These are phyloP conservation scores for Tachysurus vachellii DNA, from an alignment of 2,113 vertebrate genomes.

Conservation along the genomic window DNA sequence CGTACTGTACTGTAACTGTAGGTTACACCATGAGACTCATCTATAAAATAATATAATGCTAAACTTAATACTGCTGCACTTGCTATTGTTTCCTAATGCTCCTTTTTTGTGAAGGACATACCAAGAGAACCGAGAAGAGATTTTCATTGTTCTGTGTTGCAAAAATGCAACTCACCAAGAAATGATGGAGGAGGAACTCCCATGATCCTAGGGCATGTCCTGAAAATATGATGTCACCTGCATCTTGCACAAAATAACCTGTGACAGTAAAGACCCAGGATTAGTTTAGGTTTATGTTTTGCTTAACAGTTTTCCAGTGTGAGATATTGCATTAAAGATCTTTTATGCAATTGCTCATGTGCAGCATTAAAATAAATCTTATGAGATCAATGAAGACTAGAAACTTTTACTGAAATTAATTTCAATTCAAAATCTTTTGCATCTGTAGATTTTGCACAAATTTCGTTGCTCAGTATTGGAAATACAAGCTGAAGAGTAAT, in stretches of 20 bases:
- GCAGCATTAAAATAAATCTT: not conserved
- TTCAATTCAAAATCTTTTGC: not conserved
- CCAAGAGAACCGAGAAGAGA: not conserved
- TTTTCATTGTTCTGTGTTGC: conserved; percentile 11
- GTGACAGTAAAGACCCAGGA: conserved; percentile 5
- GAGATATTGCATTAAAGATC: too few relatives aligned
- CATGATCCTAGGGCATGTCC: conserved; percentile 54
- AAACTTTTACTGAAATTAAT: not conserved
- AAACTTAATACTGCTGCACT: not conserved
- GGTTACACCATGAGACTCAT: not conserved
- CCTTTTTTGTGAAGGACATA: not conserved
- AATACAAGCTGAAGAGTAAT: not conserved
- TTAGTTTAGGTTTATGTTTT: not conserved
- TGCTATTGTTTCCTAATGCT: conserved; percentile 16
- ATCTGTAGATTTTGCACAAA: not conserved
- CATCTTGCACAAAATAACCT: conserved; percentile 59
- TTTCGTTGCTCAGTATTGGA: not conserved
- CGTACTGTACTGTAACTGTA: not conserved
- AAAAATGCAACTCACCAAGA: conserved; percentile 48
- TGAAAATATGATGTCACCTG: conserved; percentile 54
- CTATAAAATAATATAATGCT: not conserved
- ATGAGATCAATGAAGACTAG: not conserved
- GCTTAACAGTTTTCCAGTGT: not conserved
- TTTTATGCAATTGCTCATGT: not conserved
- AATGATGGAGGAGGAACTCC: conserved; percentile 58